Evolutionary conservation across 2,113 vertebrate species (phyloP).

Genomic region (Trachemys scripta): DNA sequence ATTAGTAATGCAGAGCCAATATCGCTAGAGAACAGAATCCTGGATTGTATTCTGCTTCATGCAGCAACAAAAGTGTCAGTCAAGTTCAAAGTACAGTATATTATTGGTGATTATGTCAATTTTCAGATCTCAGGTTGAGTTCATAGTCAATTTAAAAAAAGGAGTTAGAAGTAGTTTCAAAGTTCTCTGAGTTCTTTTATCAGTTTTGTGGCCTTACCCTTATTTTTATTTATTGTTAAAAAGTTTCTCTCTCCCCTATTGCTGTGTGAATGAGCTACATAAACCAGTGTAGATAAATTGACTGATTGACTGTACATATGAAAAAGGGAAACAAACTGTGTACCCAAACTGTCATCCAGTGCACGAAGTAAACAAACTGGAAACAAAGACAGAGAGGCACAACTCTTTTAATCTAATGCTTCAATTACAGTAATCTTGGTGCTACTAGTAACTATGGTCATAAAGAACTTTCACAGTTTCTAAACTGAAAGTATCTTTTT

Average conservation of each 20-base stretch:
- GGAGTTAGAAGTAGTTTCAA: not conserved
- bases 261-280: not conserved
- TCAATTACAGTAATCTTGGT: not conserved
- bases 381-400: not conserved
- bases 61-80: not conserved
- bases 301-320: not conserved
- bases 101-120: fast-evolving
- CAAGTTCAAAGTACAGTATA: fast-evolving
- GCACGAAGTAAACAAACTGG: not conserved
- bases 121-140: not conserved
- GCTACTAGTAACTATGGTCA: not conserved
- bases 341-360: not conserved
- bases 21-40: not conserved
- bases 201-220: not conserved
- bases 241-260: not conserved
- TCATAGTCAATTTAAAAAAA: not conserved
- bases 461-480: not conserved
- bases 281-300: not conserved
- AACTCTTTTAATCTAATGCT: not conserved
- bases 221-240: not conserved
- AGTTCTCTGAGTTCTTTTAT: not conserved
- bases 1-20: not conserved
- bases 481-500: not conserved
- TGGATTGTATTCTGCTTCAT: not conserved
- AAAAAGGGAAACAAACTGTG: not conserved